A percentile compares a stretch with the other conserved stretches of the same genome.
Evolutionary conservation across 2,888 invertebrate genomes (phyloP).

Genomic region (Folsomia candida): DNA sequence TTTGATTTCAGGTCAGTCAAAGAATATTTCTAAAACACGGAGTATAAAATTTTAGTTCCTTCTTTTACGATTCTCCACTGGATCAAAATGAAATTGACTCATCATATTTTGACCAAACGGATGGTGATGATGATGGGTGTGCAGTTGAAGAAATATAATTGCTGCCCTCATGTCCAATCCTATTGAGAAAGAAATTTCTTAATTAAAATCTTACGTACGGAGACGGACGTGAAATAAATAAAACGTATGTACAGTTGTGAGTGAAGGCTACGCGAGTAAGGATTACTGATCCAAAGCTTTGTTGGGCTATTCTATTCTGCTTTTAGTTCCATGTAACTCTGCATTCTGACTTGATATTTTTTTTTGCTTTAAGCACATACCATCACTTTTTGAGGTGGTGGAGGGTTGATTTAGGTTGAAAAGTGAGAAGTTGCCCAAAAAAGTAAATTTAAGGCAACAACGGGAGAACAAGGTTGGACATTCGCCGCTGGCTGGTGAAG

Average conservation of each 20-base stretch:
- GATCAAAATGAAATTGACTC: constrained; percentile 2
- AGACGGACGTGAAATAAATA: background rate
- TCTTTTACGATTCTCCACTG: too few relatives aligned
- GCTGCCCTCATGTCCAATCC: constrained; percentile 22
- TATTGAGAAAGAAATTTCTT: constrained; percentile 32
- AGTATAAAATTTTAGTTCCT: too few relatives aligned
- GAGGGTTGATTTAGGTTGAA: constrained; percentile 13
- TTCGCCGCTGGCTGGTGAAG: background rate
- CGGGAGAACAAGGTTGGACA: background rate
- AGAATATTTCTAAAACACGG: too few relatives aligned
- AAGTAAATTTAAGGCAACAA: constrained; percentile 11
- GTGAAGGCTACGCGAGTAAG: too few relatives aligned
- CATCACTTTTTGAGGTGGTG: constrained; percentile 8
- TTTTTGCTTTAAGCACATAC: background rate
- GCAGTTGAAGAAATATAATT: constrained; percentile 15
- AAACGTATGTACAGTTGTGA: constrained; percentile 4
- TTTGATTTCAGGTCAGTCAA: too few relatives aligned
- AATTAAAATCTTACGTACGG: constrained; percentile 21
- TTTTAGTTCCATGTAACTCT: background rate
- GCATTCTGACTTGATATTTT: too few relatives aligned
- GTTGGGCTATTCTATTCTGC: background rate
- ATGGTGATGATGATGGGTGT: constrained; percentile 19
- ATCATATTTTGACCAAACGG: background rate
- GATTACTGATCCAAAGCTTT: too few relatives aligned
- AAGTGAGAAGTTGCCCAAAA: constrained; percentile 18